A percentile compares a stretch with the other conserved stretches of the same genome.
Evolutionary conservation across 2,888 invertebrate species (phyloP).

Genomic region (Polydrusus pterygomalis): DNA sequence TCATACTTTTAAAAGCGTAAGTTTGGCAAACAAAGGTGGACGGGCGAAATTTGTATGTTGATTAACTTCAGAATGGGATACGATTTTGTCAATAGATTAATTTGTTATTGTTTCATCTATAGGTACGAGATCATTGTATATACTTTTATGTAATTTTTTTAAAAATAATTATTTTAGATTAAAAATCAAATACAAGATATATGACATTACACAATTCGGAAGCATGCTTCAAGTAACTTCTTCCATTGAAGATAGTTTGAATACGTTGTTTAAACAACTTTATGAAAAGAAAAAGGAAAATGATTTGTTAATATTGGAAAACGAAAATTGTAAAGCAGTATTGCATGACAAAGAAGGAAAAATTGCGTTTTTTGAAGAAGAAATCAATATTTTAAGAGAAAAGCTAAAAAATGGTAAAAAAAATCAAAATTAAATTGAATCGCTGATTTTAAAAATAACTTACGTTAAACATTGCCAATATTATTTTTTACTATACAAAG

Average conservation of each 20-base stretch:
- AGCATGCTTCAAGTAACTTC: slow-evolving; percentile 60
- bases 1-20: too few species aligned
- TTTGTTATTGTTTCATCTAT: too few species aligned
- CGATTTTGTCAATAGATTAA: too few species aligned
- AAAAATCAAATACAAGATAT: slow-evolving; percentile 53
- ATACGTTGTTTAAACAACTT: slow-evolving; percentile 53
- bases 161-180: slow-evolving; percentile 28
- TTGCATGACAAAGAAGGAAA: slow-evolving; percentile 40
- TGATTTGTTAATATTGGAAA: slow-evolving; percentile 29
- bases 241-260: slow-evolving; percentile 54
- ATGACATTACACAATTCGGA: slow-evolving; percentile 60
- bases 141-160: too few species aligned
- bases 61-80: too few species aligned
- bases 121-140: too few species aligned
- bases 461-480: too few species aligned
- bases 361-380: slow-evolving; percentile 54
- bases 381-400: slow-evolving; percentile 52
- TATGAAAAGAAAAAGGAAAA: slow-evolving; percentile 49
- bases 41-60: too few species aligned
- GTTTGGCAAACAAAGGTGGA: too few species aligned
- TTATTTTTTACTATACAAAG: too few species aligned
- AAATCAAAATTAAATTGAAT: background rate
- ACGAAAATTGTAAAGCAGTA: slow-evolving; percentile 37
- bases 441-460: too few species aligned
- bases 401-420: slow-evolving; percentile 54